phyloP scores from a whole-genome alignment of 2,113 vertebrate species.

The Raphicerus campestris region DNA sequence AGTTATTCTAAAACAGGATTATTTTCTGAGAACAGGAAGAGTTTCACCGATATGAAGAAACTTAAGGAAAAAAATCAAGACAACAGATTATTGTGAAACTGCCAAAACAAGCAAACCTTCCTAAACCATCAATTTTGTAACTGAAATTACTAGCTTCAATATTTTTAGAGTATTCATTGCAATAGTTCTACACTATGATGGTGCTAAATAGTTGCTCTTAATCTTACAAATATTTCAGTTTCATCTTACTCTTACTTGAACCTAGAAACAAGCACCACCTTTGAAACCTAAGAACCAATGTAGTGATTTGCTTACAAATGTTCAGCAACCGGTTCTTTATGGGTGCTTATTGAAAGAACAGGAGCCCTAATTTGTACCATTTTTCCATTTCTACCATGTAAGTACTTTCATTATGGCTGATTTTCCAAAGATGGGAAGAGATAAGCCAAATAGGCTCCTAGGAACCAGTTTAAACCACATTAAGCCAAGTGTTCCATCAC shows the following conservation, averaged over 20 bases:
- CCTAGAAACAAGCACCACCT: not conserved
- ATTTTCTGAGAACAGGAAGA: not conserved
- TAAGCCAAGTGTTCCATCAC: not conserved
- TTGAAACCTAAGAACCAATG: not conserved
- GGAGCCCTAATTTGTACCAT: not conserved
- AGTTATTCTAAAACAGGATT: not conserved
- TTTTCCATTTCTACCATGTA: not conserved
- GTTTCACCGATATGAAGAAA: not conserved
- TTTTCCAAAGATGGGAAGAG: not conserved
- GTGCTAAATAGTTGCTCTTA: not conserved
- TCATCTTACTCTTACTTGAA: not conserved
- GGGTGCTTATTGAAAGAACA: not conserved
- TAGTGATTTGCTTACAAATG: not conserved
- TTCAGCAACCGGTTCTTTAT: not conserved
- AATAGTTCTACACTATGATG: not conserved
- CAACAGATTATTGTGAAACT: not conserved
- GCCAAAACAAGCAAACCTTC: not conserved
- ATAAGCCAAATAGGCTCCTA: no score
- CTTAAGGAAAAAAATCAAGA: not conserved
- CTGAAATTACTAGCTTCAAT: not conserved
- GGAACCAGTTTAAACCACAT: not conserved
- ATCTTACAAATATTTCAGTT: not conserved
- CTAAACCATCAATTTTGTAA: not conserved
- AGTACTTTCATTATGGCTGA: not conserved
- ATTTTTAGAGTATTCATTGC: not conserved